Evolutionary conservation across 2,888 invertebrate species (phyloP), one percentile per base, ranked within the genome.

Genomic region (Tenthredo mesomela): DNA sequence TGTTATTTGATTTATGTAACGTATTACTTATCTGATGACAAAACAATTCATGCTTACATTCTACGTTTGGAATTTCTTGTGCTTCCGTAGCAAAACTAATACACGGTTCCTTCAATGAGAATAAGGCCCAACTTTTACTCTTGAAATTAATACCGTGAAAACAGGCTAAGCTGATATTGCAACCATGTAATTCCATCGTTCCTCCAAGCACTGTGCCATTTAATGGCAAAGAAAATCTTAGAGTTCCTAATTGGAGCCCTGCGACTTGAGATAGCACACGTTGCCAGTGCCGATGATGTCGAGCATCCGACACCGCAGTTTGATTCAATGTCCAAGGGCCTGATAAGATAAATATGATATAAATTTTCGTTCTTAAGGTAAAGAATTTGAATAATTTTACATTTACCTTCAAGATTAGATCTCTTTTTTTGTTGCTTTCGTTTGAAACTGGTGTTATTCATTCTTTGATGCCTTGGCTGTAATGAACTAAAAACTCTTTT

Each of bases 121-220:
- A 99, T 87, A 99, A 93, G 7, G 98, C 99, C 99, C 99, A 99
- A 0, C 97, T 98, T 94, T 98, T 98, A 84, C 98, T 94, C 89
- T 98, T 98, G 93, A 99, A 98, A 94, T 99, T 99, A 92, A 98
- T 97, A 54, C 99, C 99, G 93, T 99, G 98, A 95, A 99, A 99
- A 93, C 99, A 99, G 4, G 98, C 99, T 87, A 99, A 94, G 7
- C 98, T 98, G 85, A 99, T 97, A 93, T 99, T 98, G 86, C 96
- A 97, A 61, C 97, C 97, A 93, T 97, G 96, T 88, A 98, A 94
- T 94, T 99, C 96, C 96, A 98, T 96, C 73, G 97, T 97, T 82
- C 98, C 97, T 43, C 98, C 98, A 0, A 98, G 94, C 18, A 98
- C 96, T 37, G 97, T 97, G 86, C 98, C 96, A 89, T 95, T 95